A percentile compares a stretch with the other conserved stretches of the same genome.
These are phyloP conservation scores for Thamnophis elegans DNA, from an alignment of 2,797 vertebrate genomes.

Conservation along the genomic window DNA sequence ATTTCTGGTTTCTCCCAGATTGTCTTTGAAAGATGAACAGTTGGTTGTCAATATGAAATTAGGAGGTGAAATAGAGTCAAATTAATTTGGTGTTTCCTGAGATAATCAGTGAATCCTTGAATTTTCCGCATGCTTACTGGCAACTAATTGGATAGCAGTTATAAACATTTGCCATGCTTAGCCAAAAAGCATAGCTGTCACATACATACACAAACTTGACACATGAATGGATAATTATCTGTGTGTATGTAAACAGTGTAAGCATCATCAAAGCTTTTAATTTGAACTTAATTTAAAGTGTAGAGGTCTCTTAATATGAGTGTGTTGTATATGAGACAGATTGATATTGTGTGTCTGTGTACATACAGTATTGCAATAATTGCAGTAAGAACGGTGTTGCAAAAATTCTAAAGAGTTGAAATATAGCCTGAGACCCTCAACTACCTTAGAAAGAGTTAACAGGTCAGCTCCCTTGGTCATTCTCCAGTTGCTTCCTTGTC, in stretches of 20 bases:
- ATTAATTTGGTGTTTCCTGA: background rate
- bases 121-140: background rate
- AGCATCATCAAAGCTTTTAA: background rate
- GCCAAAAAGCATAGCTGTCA: background rate
- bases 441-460: constrained; percentile 72
- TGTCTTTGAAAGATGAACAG: background rate
- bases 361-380: constrained; percentile 27
- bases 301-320: constrained; percentile 1
- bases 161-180: background rate
- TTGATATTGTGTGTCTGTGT: background rate
- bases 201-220: background rate
- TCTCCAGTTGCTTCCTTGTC: constrained; percentile 74
- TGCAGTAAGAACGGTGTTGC: constrained; percentile 43
- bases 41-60: background rate
- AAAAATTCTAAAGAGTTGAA: constrained; percentile 56
- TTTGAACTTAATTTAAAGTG: constrained; percentile 39
- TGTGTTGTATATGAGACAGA: background rate
- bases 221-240: background rate
- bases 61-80: background rate
- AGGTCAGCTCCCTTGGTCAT: constrained; percentile 74
- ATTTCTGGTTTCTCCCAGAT: background rate
- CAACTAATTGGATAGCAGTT: background rate
- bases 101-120: background rate
- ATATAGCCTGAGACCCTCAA: constrained; percentile 58
- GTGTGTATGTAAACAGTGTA: background rate